A percentile compares a stretch with the other conserved stretches of the same genome.
These are phyloP conservation scores for Paratrypauchen microcephalus DNA, from an alignment of 2,797 vertebrate genomes.

Conservation along the genomic window DNA sequence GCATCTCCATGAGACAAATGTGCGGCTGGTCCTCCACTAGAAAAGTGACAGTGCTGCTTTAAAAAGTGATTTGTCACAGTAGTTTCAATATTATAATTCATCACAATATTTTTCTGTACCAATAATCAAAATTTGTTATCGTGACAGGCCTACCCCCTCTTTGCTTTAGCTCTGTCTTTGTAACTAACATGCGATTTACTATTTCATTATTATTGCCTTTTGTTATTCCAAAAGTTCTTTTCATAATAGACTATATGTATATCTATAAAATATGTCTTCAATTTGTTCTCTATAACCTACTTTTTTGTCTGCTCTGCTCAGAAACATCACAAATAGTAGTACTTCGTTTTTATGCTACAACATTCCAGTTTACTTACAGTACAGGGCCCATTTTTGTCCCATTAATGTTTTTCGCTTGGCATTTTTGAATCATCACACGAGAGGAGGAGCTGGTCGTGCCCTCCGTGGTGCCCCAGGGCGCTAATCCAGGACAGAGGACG, in stretches of 20 bases:
- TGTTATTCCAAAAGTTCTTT: slow-evolving; percentile 65
- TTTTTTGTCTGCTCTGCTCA: slow-evolving; percentile 54
- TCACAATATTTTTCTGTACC: too few relatives aligned
- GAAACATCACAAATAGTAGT: slow-evolving; percentile 63
- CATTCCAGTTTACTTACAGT: slow-evolving; percentile 61
- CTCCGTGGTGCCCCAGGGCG: slow-evolving; percentile 42
- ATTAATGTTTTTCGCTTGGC: slow-evolving; percentile 58
- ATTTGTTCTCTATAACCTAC: slow-evolving; percentile 60
- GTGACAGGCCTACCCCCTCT: not conserved
- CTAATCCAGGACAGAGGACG: slow-evolving; percentile 89
- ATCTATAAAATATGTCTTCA: slow-evolving; percentile 71
- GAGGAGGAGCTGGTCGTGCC: slow-evolving; percentile 55
- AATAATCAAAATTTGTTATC: too few relatives aligned
- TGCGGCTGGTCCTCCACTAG: too few relatives aligned
- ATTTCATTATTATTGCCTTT: slow-evolving; percentile 78
- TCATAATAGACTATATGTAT: slow-evolving; percentile 57
- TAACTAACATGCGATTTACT: slow-evolving; percentile 77
- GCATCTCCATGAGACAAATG: too few relatives aligned
- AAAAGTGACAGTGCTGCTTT: too few relatives aligned
- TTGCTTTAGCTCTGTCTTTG: slow-evolving; percentile 57
- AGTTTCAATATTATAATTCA: too few relatives aligned
- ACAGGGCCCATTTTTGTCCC: slow-evolving; percentile 45
- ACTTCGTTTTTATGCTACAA: slow-evolving; percentile 64
- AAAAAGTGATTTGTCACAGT: too few relatives aligned
- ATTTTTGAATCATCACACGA: slow-evolving; percentile 34